Base-by-base conservation (phyloP, 1,140 invertebrate genomes). In the Lethrus apterus region DNA sequence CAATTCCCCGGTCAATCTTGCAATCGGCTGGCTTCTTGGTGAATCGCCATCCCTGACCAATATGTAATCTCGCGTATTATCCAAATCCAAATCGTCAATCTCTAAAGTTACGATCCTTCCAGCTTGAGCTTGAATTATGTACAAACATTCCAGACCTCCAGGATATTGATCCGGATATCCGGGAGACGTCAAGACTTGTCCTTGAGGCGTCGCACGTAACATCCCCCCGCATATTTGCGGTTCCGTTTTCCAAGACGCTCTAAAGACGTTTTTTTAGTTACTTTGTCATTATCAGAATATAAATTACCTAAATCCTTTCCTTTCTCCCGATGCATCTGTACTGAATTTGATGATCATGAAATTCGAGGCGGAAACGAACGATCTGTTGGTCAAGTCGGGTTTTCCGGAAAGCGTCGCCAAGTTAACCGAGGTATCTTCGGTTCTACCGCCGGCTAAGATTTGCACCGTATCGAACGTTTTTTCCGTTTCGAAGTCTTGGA, bases 271-370 rank as follows among this genome's bases (percentile, higher is more conserved):
- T 40, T 14, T 31, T 44, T 15, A 35, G 21, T 49, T 59, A 26
- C n/a, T 26, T 7, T 26, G 24, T 26, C 24, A 26, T n/a, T 26
- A 26, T 26, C 24, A n/a, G n/a, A 10, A 10, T 26, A 26, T 26
- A 10, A n/a, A 7, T 32, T 67, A 79, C 76, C 77, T 62, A 68
- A 96, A 97, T 41, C 93, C 93, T 72, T 92, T 89, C 52, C 86
- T 84, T 72, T 97, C 93, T 17, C 95, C 90, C 2, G 89, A 87
- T 8, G 84, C 84, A 65, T 98, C 94, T 0, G 91, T 88, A 53
- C 87, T 88, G 70, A 98, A 98, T 68, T 94, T 95, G 48, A 98
- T 82, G 46, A 96, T 93, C 90, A 98, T 96, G 55, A 97, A 94
- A 67, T 98, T 98, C 10, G 91, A 93, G 11, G 91, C 93, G 0